These are phyloP conservation scores for Agapornis roseicollis DNA, from an alignment of 2,113 vertebrate genomes.

Conservation along the genomic window DNA sequence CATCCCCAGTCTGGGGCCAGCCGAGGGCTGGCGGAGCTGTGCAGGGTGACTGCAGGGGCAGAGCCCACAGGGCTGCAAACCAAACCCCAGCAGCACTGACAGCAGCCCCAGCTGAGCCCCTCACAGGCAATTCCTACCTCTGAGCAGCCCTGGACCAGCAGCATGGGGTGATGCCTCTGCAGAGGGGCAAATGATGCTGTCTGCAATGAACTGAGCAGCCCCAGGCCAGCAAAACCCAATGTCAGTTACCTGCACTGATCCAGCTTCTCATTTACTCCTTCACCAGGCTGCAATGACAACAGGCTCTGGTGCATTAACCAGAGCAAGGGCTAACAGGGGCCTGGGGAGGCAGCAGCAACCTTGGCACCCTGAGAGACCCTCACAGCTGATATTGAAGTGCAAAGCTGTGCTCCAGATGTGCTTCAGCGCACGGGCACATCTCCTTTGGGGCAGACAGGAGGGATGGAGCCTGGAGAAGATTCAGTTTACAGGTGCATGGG, in stretches of 20 bases:
- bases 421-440: not conserved
- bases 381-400: too few relatives aligned
- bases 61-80: not conserved
- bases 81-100: not conserved
- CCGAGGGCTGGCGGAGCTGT: not conserved
- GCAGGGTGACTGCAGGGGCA: not conserved
- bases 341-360: fast-evolving
- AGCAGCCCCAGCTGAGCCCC: not conserved
- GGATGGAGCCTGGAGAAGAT: not conserved
- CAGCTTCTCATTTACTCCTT: not conserved
- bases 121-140: not conserved
- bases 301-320: not conserved
- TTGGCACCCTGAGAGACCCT: not conserved
- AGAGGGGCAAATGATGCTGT: not conserved
- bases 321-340: not conserved
- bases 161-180: fast-evolving
- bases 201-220: not conserved
- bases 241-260: not conserved
- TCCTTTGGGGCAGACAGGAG: not conserved
- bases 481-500: fast-evolving
- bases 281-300: not conserved
- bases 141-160: not conserved
- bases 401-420: not conserved
- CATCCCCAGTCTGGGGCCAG: not conserved
- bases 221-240: not conserved